Evolutionary conservation across 64 coral and sea anemone genomes (phyloP).

Genomic region (Orbicella faveolata): DNA sequence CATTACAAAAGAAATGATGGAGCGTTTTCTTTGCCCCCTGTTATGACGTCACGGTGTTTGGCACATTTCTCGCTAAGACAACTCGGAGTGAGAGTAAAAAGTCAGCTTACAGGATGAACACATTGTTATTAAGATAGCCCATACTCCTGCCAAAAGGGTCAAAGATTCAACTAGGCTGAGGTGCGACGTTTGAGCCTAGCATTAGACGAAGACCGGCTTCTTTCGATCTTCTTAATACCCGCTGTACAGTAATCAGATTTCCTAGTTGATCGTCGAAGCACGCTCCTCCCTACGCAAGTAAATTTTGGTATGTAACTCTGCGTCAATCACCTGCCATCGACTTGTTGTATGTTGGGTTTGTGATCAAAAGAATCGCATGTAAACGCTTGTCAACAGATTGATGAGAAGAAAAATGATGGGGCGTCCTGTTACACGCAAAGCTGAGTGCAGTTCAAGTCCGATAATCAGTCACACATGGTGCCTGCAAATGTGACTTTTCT

Average conservation of each 20-base stretch:
- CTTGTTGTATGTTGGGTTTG: not conserved
- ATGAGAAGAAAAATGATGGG: not conserved
- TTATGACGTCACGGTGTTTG: constrained; percentile 41
- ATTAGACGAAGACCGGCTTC: not conserved
- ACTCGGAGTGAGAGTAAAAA: not conserved
- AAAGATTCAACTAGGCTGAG: too few species aligned
- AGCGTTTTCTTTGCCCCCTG: constrained; percentile 25
- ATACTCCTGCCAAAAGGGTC: too few species aligned
- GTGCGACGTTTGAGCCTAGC: not conserved
- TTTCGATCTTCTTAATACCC: not conserved
- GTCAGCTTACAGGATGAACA: not conserved
- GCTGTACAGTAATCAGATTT: not conserved
- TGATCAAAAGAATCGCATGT: constrained; percentile 3
- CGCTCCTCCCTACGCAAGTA: not conserved
- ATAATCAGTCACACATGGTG: not conserved
- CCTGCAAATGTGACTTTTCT: too few species aligned
- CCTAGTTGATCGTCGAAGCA: not conserved
- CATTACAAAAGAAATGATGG: constrained; percentile 29
- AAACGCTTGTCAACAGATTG: constrained; percentile 4
- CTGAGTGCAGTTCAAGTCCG: not conserved
- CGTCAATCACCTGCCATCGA: constrained; percentile 42
- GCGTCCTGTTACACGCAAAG: not conserved
- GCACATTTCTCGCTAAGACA: not conserved
- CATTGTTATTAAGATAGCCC: not conserved
- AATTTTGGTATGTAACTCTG: constrained; percentile 17